Evolutionary conservation across 2,797 vertebrate genomes (phyloP).

Genomic region (Cygnus olor): DNA sequence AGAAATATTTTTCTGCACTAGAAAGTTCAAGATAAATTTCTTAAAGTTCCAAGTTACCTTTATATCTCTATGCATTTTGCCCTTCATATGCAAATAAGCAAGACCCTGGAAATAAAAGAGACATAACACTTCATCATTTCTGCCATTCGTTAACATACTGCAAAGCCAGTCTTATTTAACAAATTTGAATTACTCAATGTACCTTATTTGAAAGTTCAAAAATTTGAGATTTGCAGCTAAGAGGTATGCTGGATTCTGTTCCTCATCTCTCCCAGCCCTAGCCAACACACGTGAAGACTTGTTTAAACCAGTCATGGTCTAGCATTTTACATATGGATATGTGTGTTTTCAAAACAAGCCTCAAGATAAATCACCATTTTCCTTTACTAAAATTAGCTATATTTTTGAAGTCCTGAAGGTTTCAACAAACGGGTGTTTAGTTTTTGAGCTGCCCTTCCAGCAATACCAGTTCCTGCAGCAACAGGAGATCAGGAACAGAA

Average conservation of each 20-base stretch:
- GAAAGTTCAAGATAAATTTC: not conserved
- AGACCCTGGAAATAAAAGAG: constrained; percentile 85
- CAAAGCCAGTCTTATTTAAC: not conserved
- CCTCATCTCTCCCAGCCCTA: not conserved
- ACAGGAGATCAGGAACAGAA: not conserved
- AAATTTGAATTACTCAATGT: not conserved
- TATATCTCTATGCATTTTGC: constrained; percentile 98
- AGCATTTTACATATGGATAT: rapidly evolving
- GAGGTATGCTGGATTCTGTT: not conserved
- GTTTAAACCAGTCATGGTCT: not conserved
- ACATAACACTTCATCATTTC: not conserved
- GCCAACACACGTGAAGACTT: not conserved
- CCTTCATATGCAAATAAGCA: constrained; percentile 93
- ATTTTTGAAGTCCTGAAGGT: not conserved
- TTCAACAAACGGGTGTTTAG: not conserved
- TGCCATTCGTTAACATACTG: not conserved
- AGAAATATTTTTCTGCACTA: not conserved
- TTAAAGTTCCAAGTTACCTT: constrained; percentile 84
- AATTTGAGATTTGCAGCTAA: not conserved
- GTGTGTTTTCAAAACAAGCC: not conserved
- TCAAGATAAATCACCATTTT: not conserved
- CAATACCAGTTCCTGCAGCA: not conserved
- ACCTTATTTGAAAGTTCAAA: not conserved
- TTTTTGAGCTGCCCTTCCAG: not conserved
- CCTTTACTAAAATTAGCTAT: not conserved